phyloP scores from a whole-genome alignment of 2,113 vertebrate species.

The Coptodon bakossiorum region DNA sequence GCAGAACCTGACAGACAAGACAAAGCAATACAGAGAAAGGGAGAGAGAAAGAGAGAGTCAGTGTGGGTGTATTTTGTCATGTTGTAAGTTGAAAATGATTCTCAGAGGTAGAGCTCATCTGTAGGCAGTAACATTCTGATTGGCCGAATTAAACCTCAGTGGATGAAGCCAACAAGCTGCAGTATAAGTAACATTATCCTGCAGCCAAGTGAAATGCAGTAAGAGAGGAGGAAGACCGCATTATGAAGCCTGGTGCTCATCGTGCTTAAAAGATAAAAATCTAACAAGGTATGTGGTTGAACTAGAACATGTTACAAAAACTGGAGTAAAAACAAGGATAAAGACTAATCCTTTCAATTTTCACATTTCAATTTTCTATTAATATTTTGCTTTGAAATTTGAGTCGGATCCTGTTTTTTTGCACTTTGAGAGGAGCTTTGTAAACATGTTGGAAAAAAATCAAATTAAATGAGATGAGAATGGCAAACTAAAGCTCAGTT shows the following conservation, averaged over 20 bases:
- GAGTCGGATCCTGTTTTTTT: background rate
- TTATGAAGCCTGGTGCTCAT: background rate
- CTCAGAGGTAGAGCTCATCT: slow-evolving; percentile 71
- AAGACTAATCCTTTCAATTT: background rate
- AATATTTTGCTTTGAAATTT: background rate
- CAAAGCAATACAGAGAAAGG: background rate
- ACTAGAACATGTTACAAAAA: background rate
- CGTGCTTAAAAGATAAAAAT: background rate
- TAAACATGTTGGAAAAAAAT: background rate
- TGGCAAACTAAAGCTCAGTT: background rate
- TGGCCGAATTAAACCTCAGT: background rate
- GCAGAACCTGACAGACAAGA: slow-evolving; percentile 76
- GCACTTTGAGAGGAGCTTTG: background rate
- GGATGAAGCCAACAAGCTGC: background rate
- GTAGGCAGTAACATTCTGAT: slow-evolving; percentile 2
- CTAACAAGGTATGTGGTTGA: background rate
- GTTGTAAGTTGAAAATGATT: slow-evolving; percentile 2
- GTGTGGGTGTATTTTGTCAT: slow-evolving; percentile 4
- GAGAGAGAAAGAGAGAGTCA: background rate
- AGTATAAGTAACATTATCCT: background rate
- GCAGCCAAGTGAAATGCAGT: background rate
- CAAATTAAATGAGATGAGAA: background rate
- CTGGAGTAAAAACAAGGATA: background rate
- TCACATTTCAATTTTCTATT: background rate
- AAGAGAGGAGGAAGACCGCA: background rate